Base-by-base conservation (phyloP, 2,888 invertebrate genomes). In the Hyposoter dolosus region DNA sequence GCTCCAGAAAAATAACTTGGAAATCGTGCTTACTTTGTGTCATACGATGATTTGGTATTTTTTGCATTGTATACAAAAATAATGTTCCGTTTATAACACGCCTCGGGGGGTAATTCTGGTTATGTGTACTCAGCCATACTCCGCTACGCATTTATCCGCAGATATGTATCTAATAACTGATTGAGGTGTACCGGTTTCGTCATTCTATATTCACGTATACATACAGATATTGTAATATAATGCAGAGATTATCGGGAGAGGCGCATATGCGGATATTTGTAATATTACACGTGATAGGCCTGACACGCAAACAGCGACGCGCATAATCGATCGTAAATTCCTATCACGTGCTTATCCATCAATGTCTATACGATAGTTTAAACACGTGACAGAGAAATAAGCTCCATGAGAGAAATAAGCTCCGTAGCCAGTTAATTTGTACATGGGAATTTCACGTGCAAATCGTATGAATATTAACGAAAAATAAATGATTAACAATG, bases 101-200 rank as follows among this genome's bases (percentile, higher is more conserved):
- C 63, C 83, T 81, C 68, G 35, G 40, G 28, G 83, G 53, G 66
- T 78, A 86, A 83, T 77, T 78, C 80, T 76, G 68, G 78, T 78
- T 9, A 9, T 65, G 12, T 23, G n/a, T 28, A 23, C 74, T 75
- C 82, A 78, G 63, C 63, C 69, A 71, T 68, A 72, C 71, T 10
- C 40, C 15, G 66, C 68, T 45, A 43, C 77, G 78, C 74, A 86
- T 83, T 86, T 86, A 86, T 86, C 83, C 86, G 69, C 83, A 81
- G 86, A 83, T 86, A 86, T 82, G 78, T 86, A 86, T 86, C 86
- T 81, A 86, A 86, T 83, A 77, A 81, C 78, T 81, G 86, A 86
- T 86, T 82, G 83, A 81, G 86, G 81, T 83, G 43, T 78, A 84
- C 75, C 78, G 75, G 82, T 82, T 82, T 68, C 53, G 56, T 68